Base-by-base conservation (phyloP, 2,113 vertebrate species). In the Osmerus mordax region DNA sequence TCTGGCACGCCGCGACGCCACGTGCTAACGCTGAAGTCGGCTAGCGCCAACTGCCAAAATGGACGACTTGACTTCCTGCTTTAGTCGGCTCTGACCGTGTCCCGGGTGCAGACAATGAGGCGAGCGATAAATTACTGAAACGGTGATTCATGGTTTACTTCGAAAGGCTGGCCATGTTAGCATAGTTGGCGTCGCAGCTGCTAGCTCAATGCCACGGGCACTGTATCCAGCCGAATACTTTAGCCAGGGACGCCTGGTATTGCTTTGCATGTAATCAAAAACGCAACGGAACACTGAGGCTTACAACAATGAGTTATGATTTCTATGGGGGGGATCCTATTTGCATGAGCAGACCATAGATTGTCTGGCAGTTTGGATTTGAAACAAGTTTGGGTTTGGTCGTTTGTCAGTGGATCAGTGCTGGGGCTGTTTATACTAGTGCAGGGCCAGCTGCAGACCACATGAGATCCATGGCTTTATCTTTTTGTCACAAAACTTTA, bases 181-280 rank as follows among this genome's bases (percentile, higher is more conserved):
- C 36, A 8, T 41, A 5, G 51, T 55, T 53, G 13, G 21, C 12
- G 3, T 53, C 12, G 4, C 51, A 8, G 14, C 56, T 28, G 32
- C 21, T 64, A 32, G 18, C 13, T 54, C 9, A 41, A 41, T 23
- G 65, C 53, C 13, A 19, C 70, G 65, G 63, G 78, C 77, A 71
- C 11, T 36, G 18, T 13, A 73, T 70, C 59, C 83, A 84, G 81
- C 81, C 84, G 78, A 47, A 56, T 52, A 65, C 80, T 84, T 84
- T 54, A 74, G 69, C 76, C 81, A 51, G 7, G 54, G 77, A 55
- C 63, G 29, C 29, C 3, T 32, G 29, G 29, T 32, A 32, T 32
- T 3, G 72, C 59, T 89, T 87, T 87, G 73, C 87, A 87, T 88
- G 72, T 86, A 87, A 41, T 41, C 29, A 32, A 32, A 32, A 32